Evolutionary conservation across 2,113 vertebrate species (phyloP).

Genomic region (Melanostigma gelatinosum): DNA sequence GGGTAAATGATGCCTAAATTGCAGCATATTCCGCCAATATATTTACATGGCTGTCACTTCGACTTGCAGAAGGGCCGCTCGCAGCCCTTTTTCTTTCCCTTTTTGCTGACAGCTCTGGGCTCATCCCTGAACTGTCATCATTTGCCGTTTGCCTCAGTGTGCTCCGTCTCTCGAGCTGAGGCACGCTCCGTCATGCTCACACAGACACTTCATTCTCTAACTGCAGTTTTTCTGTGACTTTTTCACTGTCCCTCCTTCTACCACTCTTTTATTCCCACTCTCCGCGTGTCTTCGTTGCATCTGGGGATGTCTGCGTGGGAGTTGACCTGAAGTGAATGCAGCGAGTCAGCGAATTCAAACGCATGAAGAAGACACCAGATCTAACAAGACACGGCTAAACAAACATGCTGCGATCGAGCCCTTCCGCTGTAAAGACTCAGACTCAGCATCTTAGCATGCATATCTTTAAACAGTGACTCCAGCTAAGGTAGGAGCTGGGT

Average conservation of each 20-base stretch:
- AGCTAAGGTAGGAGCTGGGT: neutral
- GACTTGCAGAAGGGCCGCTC: conserved; percentile 58
- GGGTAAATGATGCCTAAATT: conserved; percentile 65
- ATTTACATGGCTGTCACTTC: conserved; percentile 77
- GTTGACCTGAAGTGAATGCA: conserved; percentile 36
- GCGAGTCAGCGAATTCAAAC: conserved; percentile 40
- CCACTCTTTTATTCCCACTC: conserved; percentile 21
- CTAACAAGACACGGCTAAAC: neutral
- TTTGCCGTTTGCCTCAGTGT: conserved; percentile 59
- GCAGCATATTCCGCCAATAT: conserved; percentile 62
- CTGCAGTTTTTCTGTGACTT: conserved; percentile 39
- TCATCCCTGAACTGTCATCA: conserved; percentile 70
- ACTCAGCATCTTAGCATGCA: conserved; percentile 21
- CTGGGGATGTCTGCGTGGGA: conserved; percentile 49
- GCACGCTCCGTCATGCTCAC: conserved; percentile 32
- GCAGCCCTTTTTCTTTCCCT: conserved; percentile 67
- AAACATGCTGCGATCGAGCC: conserved; percentile 6
- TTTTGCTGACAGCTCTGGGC: conserved; percentile 74
- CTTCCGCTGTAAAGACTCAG: neutral
- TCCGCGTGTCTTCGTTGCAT: neutral
- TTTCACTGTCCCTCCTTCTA: conserved; percentile 14
- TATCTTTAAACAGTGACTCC: neutral
- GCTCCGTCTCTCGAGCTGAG: conserved; percentile 45
- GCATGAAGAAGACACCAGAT: conserved; percentile 14
- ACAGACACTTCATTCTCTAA: conserved; percentile 36